Percentiles rank a stretch among this genome's conserved stretches.
Evolutionary conservation across 1,140 invertebrate species (phyloP).

Genomic region (Drosophila athabasca): DNA sequence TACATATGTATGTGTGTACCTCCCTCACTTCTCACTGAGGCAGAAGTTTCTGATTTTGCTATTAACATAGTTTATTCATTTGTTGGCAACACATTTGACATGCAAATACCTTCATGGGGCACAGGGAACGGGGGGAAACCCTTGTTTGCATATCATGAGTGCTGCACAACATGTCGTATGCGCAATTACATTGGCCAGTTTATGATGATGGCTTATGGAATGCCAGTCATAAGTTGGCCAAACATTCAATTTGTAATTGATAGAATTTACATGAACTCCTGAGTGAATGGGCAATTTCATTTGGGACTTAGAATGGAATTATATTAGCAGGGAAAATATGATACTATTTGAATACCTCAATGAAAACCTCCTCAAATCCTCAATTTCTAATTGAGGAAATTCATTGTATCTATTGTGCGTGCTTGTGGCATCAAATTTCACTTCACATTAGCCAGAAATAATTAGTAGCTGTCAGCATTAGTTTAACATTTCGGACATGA

Average conservation of each 20-base stretch:
- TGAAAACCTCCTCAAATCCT: too few species aligned
- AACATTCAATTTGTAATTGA: constrained; percentile 41
- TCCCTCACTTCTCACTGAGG: background rate
- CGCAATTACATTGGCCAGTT: constrained; percentile 35
- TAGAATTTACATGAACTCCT: constrained; percentile 19
- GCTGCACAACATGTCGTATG: constrained; percentile 30
- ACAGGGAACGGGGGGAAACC: too few species aligned
- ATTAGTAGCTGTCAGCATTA: too few species aligned
- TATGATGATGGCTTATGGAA: constrained; percentile 31
- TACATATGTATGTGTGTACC: constrained; percentile 3
- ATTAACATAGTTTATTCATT: constrained; percentile 29
- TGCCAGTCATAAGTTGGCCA: constrained; percentile 12
- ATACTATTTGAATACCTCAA: too few species aligned
- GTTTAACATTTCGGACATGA: too few species aligned
- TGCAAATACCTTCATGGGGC: constrained; percentile 5
- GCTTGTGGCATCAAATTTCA: background rate
- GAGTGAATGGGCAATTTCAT: constrained; percentile 10
- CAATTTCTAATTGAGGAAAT: constrained; percentile 38
- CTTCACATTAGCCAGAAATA: background rate
- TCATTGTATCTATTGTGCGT: constrained; percentile 5
- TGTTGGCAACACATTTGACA: constrained; percentile 22
- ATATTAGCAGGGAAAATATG: background rate
- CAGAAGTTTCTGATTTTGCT: constrained; percentile 7
- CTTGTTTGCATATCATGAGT: constrained; percentile 24
- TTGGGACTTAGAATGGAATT: constrained; percentile 3